A percentile compares a stretch with the other conserved stretches of the same genome.
Evolutionary conservation across 2,888 invertebrate species (phyloP).

Genomic region (Phengaris arion): DNA sequence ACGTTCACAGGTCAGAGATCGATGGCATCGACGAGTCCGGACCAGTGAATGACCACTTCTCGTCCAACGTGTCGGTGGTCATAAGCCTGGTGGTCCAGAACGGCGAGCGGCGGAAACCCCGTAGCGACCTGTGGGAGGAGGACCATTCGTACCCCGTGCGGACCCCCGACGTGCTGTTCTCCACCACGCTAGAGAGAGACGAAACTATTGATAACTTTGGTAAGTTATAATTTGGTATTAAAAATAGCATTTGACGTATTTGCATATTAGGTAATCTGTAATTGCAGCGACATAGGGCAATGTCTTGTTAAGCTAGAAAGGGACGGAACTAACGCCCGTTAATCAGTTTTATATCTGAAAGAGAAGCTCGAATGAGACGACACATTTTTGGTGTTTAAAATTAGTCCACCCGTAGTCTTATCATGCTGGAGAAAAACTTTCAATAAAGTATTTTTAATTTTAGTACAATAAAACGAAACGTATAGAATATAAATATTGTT

Average conservation of each 20-base stretch:
- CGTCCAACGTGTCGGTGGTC: constrained; percentile 83
- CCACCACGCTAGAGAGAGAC: constrained; percentile 88
- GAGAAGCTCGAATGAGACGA: no score
- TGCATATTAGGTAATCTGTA: no score
- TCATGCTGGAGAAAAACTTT: no score
- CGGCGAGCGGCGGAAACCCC: constrained; percentile 82
- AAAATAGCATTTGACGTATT: background rate
- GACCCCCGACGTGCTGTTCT: constrained; percentile 82
- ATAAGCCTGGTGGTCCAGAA: constrained; percentile 86
- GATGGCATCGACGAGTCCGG: constrained; percentile 87
- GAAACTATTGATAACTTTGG: constrained; percentile 92
- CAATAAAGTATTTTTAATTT: no score
- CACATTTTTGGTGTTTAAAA: no score
- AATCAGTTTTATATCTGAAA: no score
- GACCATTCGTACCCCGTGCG: constrained; percentile 78
- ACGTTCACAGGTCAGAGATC: constrained; percentile 81
- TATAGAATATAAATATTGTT: constrained; percentile 30
- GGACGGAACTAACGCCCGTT: no score
- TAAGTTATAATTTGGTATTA: constrained; percentile 50
- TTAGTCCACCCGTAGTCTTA: no score
- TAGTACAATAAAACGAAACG: background rate
- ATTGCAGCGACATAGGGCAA: background rate
- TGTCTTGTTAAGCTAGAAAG: no score
- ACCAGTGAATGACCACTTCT: constrained; percentile 83
- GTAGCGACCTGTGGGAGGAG: constrained; percentile 87